phyloP scores from a whole-genome alignment of 2,113 vertebrate species.

The Cyrtonyx montezumae region DNA sequence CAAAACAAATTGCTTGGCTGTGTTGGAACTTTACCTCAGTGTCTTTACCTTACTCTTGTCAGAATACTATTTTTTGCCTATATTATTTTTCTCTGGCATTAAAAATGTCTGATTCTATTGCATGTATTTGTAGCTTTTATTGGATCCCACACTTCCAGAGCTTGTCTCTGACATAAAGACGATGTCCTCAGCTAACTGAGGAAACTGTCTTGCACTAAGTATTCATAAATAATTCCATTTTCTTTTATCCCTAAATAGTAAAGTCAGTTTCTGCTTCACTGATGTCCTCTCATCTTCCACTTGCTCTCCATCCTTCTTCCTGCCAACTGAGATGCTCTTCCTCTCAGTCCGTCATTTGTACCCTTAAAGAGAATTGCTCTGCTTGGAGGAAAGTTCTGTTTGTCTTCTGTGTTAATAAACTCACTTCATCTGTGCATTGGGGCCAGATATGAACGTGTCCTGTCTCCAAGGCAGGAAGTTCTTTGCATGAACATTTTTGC shows the following conservation, averaged over 20 bases:
- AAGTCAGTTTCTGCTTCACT: not conserved
- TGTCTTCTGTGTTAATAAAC: not conserved
- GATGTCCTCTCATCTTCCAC: not conserved
- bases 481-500: not conserved
- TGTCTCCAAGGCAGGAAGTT: not conserved
- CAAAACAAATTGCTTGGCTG: not conserved
- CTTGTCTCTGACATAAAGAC: not conserved
- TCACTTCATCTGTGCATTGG: not conserved
- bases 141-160: not conserved
- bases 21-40: not conserved
- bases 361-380: not conserved
- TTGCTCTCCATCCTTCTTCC: not conserved
- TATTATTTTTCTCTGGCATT: not conserved
- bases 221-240: not conserved
- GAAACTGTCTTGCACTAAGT: not conserved
- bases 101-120: not conserved
- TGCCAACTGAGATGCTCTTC: not conserved
- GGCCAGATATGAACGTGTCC: not conserved
- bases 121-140: too few species aligned
- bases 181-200: not conserved
- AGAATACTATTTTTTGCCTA: not conserved
- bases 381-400: not conserved
- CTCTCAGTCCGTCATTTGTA: not conserved
- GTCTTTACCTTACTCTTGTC: too few species aligned
- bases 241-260: not conserved